Evolutionary conservation across 2,888 invertebrate species (phyloP).

Genomic region (Drosophila percnosoma): DNA sequence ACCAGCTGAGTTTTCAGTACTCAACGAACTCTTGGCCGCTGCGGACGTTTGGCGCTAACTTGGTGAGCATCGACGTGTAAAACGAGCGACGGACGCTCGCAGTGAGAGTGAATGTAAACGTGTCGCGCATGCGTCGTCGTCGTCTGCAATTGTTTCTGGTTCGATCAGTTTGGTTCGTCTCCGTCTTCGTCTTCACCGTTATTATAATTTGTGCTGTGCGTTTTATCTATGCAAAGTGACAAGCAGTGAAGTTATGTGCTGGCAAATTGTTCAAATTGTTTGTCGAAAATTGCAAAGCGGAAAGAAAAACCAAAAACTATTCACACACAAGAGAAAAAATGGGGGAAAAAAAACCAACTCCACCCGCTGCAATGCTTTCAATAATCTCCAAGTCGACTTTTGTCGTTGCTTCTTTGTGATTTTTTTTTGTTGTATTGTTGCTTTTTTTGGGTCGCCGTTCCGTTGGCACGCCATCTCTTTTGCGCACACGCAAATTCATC

Average conservation of each 20-base stretch:
- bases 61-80: slow-evolving; percentile 44
- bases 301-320: slow-evolving; percentile 30
- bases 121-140: slow-evolving; percentile 74
- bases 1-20: slow-evolving; percentile 75
- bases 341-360: slow-evolving; percentile 3
- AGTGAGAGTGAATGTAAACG: slow-evolving; percentile 80
- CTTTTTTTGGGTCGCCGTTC: slow-evolving; percentile 61
- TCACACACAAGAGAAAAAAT: slow-evolving; percentile 6
- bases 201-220: slow-evolving; percentile 56
- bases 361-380: slow-evolving; percentile 64
- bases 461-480: slow-evolving; percentile 67
- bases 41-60: slow-evolving; percentile 65
- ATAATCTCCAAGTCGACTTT: slow-evolving; percentile 37
- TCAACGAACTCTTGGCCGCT: slow-evolving; percentile 80
- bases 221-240: slow-evolving; percentile 66
- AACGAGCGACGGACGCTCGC: slow-evolving; percentile 10
- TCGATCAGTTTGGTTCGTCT: slow-evolving; percentile 33
- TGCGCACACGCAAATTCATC: slow-evolving; percentile 58
- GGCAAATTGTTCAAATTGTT: slow-evolving; percentile 61
- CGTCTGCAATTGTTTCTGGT: slow-evolving; percentile 15
- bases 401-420: slow-evolving; percentile 41
- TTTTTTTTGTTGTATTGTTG: slow-evolving; percentile 24
- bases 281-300: slow-evolving; percentile 51
- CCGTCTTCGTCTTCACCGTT: slow-evolving; percentile 72
- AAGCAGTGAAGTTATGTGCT: slow-evolving; percentile 56